phyloP scores from a whole-genome alignment of 35 echinoderm and acorn worm genomes.

The Strongylocentrotus purpuratus region DNA sequence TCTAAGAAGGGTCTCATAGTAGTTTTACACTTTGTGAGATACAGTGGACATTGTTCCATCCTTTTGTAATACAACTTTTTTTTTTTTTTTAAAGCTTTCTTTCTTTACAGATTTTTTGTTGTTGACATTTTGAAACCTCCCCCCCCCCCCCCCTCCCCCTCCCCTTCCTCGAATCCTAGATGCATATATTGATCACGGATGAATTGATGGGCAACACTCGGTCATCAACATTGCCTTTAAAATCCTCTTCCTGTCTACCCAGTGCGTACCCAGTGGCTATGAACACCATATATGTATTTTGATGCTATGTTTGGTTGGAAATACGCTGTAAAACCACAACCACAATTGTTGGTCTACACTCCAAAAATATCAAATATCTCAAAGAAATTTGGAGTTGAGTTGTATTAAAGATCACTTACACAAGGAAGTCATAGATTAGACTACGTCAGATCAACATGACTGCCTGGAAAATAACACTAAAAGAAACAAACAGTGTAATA shows the following conservation, averaged over 20 bases:
- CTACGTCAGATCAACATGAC: neutral
- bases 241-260: neutral
- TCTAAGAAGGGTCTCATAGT: too few relatives aligned
- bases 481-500: neutral
- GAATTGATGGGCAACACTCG: neutral
- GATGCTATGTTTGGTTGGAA: neutral
- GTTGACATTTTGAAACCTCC: too few relatives aligned
- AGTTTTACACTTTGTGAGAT: too few relatives aligned
- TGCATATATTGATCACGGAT: neutral
- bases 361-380: neutral
- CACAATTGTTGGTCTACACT: neutral
- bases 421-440: neutral
- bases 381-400: neutral
- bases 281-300: neutral
- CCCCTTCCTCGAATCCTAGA: neutral
- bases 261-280: neutral
- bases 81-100: too few relatives aligned
- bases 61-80: too few relatives aligned
- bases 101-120: too few relatives aligned
- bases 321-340: constrained; percentile 8
- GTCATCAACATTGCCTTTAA: neutral
- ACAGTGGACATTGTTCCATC: too few relatives aligned
- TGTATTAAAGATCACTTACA: neutral
- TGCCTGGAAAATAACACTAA: neutral
- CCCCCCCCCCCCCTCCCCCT: too few relatives aligned